Evolutionary conservation across 2,888 invertebrate species (phyloP).

Genomic region (Caradrina kadenii): DNA sequence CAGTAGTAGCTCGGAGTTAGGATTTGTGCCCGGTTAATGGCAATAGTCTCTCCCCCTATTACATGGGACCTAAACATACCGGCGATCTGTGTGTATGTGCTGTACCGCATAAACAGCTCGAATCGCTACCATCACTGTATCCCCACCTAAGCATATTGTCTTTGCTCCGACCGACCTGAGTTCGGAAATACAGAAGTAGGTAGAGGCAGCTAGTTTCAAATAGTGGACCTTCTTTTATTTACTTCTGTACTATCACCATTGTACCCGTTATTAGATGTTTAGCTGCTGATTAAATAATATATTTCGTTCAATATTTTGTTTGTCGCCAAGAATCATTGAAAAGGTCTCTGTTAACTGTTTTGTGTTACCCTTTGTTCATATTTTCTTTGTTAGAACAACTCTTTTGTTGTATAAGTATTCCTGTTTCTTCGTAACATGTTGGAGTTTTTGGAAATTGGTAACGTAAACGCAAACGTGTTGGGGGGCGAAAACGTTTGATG

Average conservation of each 20-base stretch:
- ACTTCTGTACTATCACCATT: slow-evolving; percentile 40
- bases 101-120: too few species aligned
- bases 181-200: too few species aligned
- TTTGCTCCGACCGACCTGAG: too few species aligned
- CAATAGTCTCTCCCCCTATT: too few species aligned
- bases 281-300: slow-evolving; percentile 56
- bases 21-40: too few species aligned
- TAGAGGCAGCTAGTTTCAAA: background rate
- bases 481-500: background rate
- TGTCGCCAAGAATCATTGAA: slow-evolving; percentile 46
- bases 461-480: background rate
- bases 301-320: slow-evolving; percentile 47
- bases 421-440: slow-evolving; percentile 17
- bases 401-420: slow-evolving; percentile 44
- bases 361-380: slow-evolving; percentile 44
- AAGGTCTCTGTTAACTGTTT: slow-evolving; percentile 40
- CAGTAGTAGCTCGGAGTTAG: too few species aligned
- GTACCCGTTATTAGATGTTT: slow-evolving; percentile 49
- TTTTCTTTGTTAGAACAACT: slow-evolving; percentile 45
- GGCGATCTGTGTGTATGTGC: too few species aligned
- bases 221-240: slow-evolving; percentile 17
- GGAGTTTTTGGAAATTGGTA: background rate
- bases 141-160: too few species aligned
- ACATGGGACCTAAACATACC: too few species aligned
- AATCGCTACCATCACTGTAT: too few species aligned